Evolutionary conservation across 2,888 invertebrate species (phyloP), one percentile per base, ranked within the genome.

Genomic region (Quadroppia sp.): DNA sequence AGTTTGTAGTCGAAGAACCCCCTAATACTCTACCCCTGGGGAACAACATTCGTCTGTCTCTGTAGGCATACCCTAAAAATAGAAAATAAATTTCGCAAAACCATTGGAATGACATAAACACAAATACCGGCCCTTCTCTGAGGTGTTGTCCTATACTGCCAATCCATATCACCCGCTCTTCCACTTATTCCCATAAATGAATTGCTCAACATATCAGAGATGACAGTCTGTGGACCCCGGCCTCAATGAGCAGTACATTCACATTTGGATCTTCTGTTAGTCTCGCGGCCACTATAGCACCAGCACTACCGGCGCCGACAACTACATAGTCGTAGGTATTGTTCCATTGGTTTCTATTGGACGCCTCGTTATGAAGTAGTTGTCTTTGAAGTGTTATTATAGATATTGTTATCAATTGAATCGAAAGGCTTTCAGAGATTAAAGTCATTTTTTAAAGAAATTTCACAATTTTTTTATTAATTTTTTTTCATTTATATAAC

Each of bases 81-180:
- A 53, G 13, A 20, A 53, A 23, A 17, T n/a, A 13, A 6, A 53
- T 25, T 23, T 50, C 9, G 2, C 13, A 67, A 32, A 72, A n/a
- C 25, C 17, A n/a, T 61, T 72, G 45, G n/a, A 7, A n/a, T n/a
- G 13, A n/a, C 6, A 28, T 53, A 25, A 69, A 45, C 36, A 30
- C 64, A 2, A 56, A 23, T 40, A 73, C 73, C 73, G 17, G 73
- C 73, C 4, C 42, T 73, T 17, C 23, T 45, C 23, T 76, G 76
- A 17, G 76, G 76, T 2, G 61, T 67, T 6, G 76, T 76, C 32
- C 15, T 64, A 28, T 74, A 76, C 2, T 69, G 56, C 76, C 76
- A 76, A 30, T 76, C 75, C 30, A 30, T 71, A 36, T 75, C 76
- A 0, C 74, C 76, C 3, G 50, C 25, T 1, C 53, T 50, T 9